A percentile compares a stretch with the other conserved stretches of the same genome.
phyloP scores from a whole-genome alignment of 2,797 vertebrate species.

The Babyrousa celebensis region DNA sequence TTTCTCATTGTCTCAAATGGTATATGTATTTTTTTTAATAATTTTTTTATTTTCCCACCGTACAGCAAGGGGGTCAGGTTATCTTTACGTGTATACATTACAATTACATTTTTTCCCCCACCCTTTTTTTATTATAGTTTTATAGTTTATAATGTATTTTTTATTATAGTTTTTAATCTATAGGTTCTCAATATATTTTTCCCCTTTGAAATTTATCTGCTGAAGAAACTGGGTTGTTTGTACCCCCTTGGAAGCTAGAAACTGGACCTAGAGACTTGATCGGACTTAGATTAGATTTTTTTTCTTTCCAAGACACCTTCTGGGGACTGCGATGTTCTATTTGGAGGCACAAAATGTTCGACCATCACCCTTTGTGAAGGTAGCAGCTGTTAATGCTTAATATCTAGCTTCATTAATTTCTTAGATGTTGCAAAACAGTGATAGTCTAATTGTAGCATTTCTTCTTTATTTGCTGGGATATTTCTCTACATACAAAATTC shows the following conservation, averaged over 20 bases:
- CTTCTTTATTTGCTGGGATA: neutral
- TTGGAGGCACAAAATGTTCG: neutral
- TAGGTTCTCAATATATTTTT: neutral
- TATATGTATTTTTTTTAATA: neutral
- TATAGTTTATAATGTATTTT: too few relatives aligned
- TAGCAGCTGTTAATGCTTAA: neutral
- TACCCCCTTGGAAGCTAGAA: neutral
- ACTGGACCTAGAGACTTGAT: neutral
- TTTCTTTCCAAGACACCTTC: neutral
- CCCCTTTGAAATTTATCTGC: neutral
- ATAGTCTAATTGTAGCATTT: neutral
- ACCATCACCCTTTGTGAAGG: neutral
- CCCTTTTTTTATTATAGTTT: too few relatives aligned
- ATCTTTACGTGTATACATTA: too few relatives aligned
- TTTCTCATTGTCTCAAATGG: neutral
- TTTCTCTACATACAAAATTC: neutral
- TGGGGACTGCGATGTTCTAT: neutral
- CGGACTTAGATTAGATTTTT: neutral
- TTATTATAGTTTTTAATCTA: neutral
- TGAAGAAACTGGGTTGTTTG: conserved; percentile 11
- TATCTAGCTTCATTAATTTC: neutral
- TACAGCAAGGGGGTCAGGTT: too few relatives aligned
- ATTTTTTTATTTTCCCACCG: too few relatives aligned
- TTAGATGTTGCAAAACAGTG: neutral
- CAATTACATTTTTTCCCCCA: too few relatives aligned